Conservation (phyloP, 2,113 vertebrate species). For the Hippocampus mohnikei region DNA sequence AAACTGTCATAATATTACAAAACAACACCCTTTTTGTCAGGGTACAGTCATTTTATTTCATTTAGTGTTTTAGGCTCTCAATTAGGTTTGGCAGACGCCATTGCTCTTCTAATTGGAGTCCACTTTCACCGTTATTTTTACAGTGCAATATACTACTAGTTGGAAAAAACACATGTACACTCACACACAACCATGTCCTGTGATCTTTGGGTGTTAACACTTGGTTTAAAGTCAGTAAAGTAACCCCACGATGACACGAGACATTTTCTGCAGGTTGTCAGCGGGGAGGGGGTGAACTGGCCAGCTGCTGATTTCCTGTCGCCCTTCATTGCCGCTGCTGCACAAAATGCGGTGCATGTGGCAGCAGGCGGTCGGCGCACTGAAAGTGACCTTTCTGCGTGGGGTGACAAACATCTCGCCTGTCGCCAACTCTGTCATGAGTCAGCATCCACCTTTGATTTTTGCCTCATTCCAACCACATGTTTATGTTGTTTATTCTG, state of each 20-base stretch:
- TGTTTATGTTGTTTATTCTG: background rate
- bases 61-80: no score
- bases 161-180: no score
- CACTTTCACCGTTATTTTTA: no score
- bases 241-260: background rate
- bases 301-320: constrained; percentile 29
- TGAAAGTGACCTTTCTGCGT: constrained; percentile 47
- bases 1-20: no score
- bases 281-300: background rate
- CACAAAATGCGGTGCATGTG: constrained; percentile 22
- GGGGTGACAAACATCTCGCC: background rate
- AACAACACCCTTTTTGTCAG: no score
- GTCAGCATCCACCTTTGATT: constrained; percentile 41
- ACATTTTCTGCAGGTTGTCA: background rate
- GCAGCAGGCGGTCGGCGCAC: constrained; percentile 28
- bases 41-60: no score
- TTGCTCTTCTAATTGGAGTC: no score
- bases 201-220: background rate
- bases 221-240: background rate
- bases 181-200: no score
- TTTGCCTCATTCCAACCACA: background rate
- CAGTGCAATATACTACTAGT: no score
- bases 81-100: no score
- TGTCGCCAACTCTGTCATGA: constrained; percentile 8
- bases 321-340: constrained; percentile 14